Conservation (phyloP, 2,113 vertebrate species). For the Malaclemys terrapin region DNA sequence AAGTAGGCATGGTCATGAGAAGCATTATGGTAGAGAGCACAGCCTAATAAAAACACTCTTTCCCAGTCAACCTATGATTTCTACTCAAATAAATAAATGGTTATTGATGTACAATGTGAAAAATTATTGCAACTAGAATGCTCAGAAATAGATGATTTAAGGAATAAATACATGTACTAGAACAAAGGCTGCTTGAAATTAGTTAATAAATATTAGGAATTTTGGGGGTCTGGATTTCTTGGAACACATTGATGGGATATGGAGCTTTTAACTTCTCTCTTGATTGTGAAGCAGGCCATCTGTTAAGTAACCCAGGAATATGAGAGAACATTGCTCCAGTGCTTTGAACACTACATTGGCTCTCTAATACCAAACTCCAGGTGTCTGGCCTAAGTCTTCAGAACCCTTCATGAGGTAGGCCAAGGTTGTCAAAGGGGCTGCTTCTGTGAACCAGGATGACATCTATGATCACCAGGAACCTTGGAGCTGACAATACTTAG, state of each 20-base stretch:
- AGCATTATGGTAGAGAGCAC: constrained; percentile 25
- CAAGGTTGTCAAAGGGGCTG: background rate
- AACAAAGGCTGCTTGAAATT: constrained; percentile 35
- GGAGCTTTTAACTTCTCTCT: background rate
- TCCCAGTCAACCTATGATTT: constrained; percentile 46
- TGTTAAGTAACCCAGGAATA: constrained; percentile 5
- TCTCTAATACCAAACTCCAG: background rate
- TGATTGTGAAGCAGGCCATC: background rate
- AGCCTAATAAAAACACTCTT: constrained; percentile 50
- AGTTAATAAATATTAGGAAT: constrained; percentile 30
- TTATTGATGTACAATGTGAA: constrained; percentile 45
- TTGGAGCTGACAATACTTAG: background rate
- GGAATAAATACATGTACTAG: constrained; percentile 39
- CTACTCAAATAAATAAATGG: constrained; percentile 60
- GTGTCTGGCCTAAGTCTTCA: background rate
- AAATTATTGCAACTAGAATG: constrained; percentile 55
- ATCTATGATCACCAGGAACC: background rate
- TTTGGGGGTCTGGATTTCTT: background rate
- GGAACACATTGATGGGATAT: constrained; percentile 2
- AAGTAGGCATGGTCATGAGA: constrained; percentile 46
- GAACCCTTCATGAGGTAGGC: background rate
- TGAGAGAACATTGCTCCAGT: background rate
- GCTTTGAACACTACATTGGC: background rate
- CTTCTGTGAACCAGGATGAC: accelerated
- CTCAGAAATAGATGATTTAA: constrained; percentile 32